These are phyloP conservation scores for Nomada hirtipes DNA, from an alignment of 2,888 invertebrate genomes.

Conservation along the genomic window DNA sequence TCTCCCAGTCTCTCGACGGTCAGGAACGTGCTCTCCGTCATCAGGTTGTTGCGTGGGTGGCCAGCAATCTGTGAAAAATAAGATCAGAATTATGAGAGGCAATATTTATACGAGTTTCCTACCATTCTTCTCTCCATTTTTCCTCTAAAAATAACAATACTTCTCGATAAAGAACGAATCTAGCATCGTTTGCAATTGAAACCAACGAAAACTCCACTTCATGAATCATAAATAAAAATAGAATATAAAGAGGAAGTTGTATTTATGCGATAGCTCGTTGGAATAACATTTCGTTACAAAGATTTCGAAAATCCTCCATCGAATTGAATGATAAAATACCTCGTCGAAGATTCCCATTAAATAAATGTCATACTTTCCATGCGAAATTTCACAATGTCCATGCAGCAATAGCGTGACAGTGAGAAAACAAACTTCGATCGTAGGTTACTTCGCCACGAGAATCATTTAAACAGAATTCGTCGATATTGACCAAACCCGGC, in stretches of 20 bases:
- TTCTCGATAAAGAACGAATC: not conserved
- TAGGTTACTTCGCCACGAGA: not conserved
- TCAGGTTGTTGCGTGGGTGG: slow-evolving; percentile 92
- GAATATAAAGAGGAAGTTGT: no score
- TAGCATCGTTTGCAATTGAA: not conserved
- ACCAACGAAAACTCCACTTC: not conserved
- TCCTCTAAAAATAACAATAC: no score
- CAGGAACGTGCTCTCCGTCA: slow-evolving; percentile 90
- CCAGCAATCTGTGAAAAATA: slow-evolving; percentile 88
- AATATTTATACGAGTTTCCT: not conserved
- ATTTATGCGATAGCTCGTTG: no score
- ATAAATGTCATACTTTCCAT: no score
- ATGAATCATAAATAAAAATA: no score
- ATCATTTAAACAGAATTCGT: not conserved
- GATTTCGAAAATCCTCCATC: no score
- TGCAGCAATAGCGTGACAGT: not conserved
- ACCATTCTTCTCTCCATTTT: not conserved
- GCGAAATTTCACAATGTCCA: no score
- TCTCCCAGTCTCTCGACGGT: slow-evolving; percentile 88
- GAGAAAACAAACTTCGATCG: slow-evolving; percentile 16
- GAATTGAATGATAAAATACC: no score
- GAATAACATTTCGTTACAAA: no score
- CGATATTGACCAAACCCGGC: not conserved
- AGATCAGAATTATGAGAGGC: slow-evolving; percentile 17
- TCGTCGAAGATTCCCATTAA: no score